phyloP scores from a whole-genome alignment of 2,888 invertebrate genomes.

The Phrixothrix hirtus region DNA sequence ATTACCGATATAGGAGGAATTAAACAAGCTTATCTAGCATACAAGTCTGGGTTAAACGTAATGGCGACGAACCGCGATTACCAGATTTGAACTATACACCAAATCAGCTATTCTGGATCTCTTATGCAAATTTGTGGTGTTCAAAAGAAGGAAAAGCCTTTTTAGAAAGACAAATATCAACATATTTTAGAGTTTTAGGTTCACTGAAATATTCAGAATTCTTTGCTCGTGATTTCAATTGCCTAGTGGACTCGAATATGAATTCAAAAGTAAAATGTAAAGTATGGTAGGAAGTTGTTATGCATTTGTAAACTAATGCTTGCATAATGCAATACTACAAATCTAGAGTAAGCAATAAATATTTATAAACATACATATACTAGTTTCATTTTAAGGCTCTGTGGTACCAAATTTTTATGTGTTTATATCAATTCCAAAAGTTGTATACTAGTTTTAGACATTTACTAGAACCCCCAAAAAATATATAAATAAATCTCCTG shows the following conservation, averaged over 20 bases:
- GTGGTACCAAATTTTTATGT: no score
- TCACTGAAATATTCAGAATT: constrained; percentile 65
- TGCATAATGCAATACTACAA: no score
- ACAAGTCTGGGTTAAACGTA: constrained; percentile 46
- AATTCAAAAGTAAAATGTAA: constrained; percentile 65
- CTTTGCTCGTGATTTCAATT: constrained; percentile 66
- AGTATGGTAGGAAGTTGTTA: no score
- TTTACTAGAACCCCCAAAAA: no score
- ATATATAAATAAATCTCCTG: no score
- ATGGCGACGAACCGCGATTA: constrained; percentile 45
- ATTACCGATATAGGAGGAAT: constrained; percentile 94
- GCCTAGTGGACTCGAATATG: constrained; percentile 63
- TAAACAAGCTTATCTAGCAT: constrained; percentile 74
- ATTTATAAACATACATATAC: no score
- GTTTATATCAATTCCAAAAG: no score
- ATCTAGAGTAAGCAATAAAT: no score
- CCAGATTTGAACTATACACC: no score
- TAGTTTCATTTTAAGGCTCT: no score
- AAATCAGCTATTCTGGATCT: constrained; percentile 63
- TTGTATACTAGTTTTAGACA: no score
- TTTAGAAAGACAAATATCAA: constrained; percentile 75
- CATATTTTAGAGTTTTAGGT: constrained; percentile 63
- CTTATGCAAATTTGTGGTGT: constrained; percentile 66
- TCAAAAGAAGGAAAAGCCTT: constrained; percentile 68
- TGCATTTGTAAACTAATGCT: no score